These are phyloP conservation scores for Schizaphis graminum DNA, from an alignment of 2,888 invertebrate species.

Conservation along the genomic window DNA sequence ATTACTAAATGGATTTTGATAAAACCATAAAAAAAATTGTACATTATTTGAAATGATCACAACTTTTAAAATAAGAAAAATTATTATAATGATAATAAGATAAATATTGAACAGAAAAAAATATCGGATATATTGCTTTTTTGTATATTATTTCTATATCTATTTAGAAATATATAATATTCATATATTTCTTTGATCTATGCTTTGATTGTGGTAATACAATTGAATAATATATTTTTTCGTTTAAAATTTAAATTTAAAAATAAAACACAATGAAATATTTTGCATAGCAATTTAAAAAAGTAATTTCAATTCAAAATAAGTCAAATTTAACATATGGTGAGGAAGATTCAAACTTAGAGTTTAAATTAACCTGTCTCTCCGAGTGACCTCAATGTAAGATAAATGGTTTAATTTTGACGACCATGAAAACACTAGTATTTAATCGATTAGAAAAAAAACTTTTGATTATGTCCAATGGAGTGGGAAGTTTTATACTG, in stretches of 20 bases:
- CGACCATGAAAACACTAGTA: conserved; percentile 17
- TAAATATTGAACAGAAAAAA: background rate
- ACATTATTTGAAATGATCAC: background rate
- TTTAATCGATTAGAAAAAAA: conserved; percentile 49
- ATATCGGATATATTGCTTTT: background rate
- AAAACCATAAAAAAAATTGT: conserved; percentile 2
- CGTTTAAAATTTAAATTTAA: background rate
- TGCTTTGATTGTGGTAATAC: background rate
- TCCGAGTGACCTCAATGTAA: conserved; percentile 26
- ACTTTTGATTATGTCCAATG: conserved; percentile 49
- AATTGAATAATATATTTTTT: background rate
- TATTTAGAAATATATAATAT: background rate
- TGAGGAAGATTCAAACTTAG: background rate
- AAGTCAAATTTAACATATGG: background rate
- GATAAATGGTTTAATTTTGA: conserved; percentile 56
- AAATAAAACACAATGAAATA: background rate
- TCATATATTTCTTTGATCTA: background rate
- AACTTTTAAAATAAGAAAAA: background rate
- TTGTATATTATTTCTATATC: background rate
- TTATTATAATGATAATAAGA: background rate
- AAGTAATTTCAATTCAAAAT: background rate
- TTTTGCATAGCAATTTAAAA: background rate
- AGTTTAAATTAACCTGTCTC: conserved; percentile 59
- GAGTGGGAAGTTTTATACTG: background rate
- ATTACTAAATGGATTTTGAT: conserved; percentile 34